Evolutionary conservation across 1,140 invertebrate genomes (phyloP).

Genomic region (Musca vetustissima): DNA sequence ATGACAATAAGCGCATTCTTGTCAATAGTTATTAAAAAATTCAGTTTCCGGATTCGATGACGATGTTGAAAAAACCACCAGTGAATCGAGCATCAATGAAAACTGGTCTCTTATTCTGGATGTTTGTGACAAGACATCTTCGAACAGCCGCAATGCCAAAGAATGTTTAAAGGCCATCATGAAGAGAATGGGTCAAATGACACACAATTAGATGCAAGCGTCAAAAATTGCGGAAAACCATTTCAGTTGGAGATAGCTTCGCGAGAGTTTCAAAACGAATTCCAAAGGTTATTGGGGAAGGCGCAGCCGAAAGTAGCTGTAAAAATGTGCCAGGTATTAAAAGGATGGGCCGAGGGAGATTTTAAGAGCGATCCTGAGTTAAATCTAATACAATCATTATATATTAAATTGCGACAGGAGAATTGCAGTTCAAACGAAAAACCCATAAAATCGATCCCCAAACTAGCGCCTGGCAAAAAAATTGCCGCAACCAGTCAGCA

Average conservation of each 20-base stretch:
- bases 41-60: slow-evolving; percentile 71
- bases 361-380: slow-evolving; percentile 89
- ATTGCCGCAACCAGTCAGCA: slow-evolving; percentile 75
- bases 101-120: slow-evolving; percentile 94
- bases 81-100: slow-evolving; percentile 87
- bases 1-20: too few relatives aligned
- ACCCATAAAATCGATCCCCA: slow-evolving; percentile 34
- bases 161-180: slow-evolving; percentile 86
- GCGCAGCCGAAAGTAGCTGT: slow-evolving; percentile 67
- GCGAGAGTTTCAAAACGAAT: slow-evolving; percentile 90
- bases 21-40: too few relatives aligned
- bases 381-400: slow-evolving; percentile 86
- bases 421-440: slow-evolving; percentile 62
- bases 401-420: slow-evolving; percentile 75
- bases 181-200: slow-evolving; percentile 83
- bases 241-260: slow-evolving; percentile 96
- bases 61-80: slow-evolving; percentile 89
- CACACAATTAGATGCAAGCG: slow-evolving; percentile 93
- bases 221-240: slow-evolving; percentile 88
- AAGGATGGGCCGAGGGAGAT: slow-evolving; percentile 94
- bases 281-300: slow-evolving; percentile 67
- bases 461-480: slow-evolving; percentile 59
- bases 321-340: slow-evolving; percentile 78
- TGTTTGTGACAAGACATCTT: slow-evolving; percentile 88
- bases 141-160: slow-evolving; percentile 71